Conservation (phyloP, 2,888 invertebrate species). For the Gerris lacustris region DNA sequence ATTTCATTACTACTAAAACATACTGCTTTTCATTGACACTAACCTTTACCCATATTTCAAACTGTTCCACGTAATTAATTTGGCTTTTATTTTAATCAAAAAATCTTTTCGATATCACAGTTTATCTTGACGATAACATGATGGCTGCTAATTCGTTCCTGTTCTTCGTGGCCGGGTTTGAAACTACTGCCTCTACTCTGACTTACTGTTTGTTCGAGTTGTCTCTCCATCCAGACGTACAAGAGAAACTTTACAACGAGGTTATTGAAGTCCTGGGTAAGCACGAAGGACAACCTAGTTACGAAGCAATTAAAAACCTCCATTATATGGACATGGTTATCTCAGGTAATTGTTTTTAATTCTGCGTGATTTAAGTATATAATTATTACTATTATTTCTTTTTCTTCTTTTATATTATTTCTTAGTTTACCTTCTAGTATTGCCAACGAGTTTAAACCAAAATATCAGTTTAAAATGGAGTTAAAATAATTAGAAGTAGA, state of each 20-base stretch:
- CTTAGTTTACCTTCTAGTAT: no score
- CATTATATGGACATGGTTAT: constrained; percentile 45
- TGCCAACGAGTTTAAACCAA: no score
- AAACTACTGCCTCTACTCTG: constrained; percentile 49
- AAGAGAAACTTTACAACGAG: constrained; percentile 41
- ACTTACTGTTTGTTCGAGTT: constrained; percentile 44
- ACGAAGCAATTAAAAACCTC: constrained; percentile 45
- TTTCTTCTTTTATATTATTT: no score
- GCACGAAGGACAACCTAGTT: constrained; percentile 40
- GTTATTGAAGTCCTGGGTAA: constrained; percentile 38
- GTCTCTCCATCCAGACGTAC: constrained; percentile 42
- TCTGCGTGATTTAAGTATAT: no score
- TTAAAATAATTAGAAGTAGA: no score
- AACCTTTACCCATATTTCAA: no score
- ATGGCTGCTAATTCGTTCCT: constrained; percentile 38
- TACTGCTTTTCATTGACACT: no score
- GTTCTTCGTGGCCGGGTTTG: constrained; percentile 50
- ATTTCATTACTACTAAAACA: no score
- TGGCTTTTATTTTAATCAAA: no score
- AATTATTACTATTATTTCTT: no score
- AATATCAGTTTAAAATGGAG: no score
- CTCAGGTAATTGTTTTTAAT: constrained; percentile 37
- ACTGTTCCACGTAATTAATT: no score
- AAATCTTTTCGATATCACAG: not conserved
- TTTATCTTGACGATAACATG: not conserved